A percentile compares a stretch with the other conserved stretches of the same genome.
Conservation (phyloP, 2,888 invertebrate species). For the Brachypalpus laphriformis region DNA sequence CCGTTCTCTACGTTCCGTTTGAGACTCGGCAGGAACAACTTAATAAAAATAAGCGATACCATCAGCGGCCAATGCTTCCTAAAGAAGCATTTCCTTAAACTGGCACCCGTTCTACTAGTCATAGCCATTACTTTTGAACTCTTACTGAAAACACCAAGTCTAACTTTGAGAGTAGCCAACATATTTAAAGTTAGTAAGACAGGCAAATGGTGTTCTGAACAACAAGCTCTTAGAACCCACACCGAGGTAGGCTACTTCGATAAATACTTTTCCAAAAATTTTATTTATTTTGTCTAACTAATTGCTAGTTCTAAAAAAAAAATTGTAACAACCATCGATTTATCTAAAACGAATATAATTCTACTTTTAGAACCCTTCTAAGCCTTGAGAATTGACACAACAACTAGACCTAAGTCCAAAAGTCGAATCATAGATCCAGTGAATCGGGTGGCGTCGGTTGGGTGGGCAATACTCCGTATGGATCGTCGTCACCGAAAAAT, state of each 20-base stretch:
- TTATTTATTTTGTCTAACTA: slow-evolving; percentile 27
- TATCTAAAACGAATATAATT: neutral
- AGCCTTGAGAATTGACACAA: neutral
- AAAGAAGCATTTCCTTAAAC: no score
- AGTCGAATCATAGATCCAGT: slow-evolving; percentile 83
- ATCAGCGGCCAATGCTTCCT: no score
- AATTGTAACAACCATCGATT: slow-evolving; percentile 34
- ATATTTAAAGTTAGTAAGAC: no score
- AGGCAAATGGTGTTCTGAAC: neutral
- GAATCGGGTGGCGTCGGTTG: slow-evolving; percentile 85
- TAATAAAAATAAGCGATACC: no score
- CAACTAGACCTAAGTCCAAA: slow-evolving; percentile 76
- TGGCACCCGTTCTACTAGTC: no score
- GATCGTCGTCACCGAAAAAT: slow-evolving; percentile 85
- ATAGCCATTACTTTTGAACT: no score
- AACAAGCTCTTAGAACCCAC: slow-evolving; percentile 23
- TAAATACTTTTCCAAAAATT: slow-evolving; percentile 16
- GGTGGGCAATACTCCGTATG: slow-evolving; percentile 85
- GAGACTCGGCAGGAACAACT: no score
- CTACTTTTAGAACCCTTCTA: neutral
- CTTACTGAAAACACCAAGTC: no score
- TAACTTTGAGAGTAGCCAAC: no score
- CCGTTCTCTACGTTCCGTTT: no score
- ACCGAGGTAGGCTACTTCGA: slow-evolving; percentile 43
- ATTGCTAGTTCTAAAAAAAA: neutral